Conservation (phyloP, 2,113 vertebrate species). For the Corydoras sp. region DNA sequence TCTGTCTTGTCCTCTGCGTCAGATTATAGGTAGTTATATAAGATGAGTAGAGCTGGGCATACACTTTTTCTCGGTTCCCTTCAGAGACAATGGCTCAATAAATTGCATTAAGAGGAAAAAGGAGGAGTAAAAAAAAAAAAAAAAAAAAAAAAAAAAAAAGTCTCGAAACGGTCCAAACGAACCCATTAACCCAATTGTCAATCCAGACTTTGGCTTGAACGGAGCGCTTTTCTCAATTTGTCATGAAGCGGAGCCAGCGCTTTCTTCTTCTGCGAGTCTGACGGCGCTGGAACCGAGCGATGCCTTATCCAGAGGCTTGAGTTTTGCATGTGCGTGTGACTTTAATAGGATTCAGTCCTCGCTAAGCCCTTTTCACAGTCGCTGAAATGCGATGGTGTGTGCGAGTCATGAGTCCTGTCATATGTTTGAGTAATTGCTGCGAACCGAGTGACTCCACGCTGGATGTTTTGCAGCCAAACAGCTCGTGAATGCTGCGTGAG, state of each 20-base stretch:
- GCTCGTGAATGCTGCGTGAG: constrained; percentile 27
- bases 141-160: constrained; percentile 7
- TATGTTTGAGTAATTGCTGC: constrained; percentile 46
- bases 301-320: constrained; percentile 38
- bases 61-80: constrained; percentile 6
- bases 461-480: constrained; percentile 42
- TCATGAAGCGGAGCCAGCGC: constrained; percentile 18
- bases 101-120: constrained; percentile 24
- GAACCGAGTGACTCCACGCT: constrained; percentile 48
- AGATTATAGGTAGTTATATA: neutral
- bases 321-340: constrained; percentile 24
- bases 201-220: constrained; percentile 1
- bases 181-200: constrained; percentile 37
- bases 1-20: neutral
- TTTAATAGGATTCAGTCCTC: constrained; percentile 47
- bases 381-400: constrained; percentile 43
- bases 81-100: constrained; percentile 22
- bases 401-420: constrained; percentile 49
- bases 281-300: constrained; percentile 23
- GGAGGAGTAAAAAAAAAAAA: constrained; percentile 1
- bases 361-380: constrained; percentile 41
- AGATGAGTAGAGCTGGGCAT: constrained; percentile 8
- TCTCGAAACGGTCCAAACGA: constrained; percentile 20
- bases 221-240: constrained; percentile 16
- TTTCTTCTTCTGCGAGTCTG: constrained; percentile 1